These are phyloP conservation scores for Tetrao urogallus DNA, from an alignment of 2,113 vertebrate species.

Conservation along the genomic window DNA sequence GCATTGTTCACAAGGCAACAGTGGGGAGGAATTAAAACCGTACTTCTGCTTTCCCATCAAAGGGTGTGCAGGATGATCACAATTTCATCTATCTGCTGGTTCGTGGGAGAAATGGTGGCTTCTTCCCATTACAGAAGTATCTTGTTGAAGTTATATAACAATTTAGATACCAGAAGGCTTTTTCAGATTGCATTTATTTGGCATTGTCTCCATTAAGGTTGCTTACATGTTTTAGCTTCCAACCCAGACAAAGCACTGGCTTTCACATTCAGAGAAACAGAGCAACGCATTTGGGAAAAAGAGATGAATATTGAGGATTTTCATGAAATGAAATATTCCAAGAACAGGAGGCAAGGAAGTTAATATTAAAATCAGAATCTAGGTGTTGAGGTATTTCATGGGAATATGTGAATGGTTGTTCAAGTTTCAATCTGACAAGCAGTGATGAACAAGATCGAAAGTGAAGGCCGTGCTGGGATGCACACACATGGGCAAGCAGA, in stretches of 20 bases:
- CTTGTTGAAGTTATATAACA: background rate
- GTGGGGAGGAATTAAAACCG: background rate
- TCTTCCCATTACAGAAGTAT: background rate
- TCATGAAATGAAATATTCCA: background rate
- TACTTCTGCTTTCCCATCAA: background rate
- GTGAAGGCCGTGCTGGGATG: background rate
- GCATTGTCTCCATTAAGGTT: background rate
- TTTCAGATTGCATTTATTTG: background rate
- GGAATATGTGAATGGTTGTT: rapidly evolving
- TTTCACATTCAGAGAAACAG: background rate
- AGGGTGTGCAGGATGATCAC: background rate
- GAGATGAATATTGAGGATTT: background rate
- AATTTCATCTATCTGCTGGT: background rate
- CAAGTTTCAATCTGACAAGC: rapidly evolving
- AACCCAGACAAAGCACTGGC: background rate
- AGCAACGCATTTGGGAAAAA: background rate
- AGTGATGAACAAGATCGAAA: background rate
- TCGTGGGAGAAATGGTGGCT: background rate
- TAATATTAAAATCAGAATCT: background rate
- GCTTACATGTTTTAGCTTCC: background rate
- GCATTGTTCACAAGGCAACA: background rate
- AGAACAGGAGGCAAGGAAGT: background rate
- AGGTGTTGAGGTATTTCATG: background rate
- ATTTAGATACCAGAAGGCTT: background rate
- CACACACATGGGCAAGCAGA: background rate